phyloP scores from a whole-genome alignment of 2,113 vertebrate species.

The Bambusicola thoracicus region DNA sequence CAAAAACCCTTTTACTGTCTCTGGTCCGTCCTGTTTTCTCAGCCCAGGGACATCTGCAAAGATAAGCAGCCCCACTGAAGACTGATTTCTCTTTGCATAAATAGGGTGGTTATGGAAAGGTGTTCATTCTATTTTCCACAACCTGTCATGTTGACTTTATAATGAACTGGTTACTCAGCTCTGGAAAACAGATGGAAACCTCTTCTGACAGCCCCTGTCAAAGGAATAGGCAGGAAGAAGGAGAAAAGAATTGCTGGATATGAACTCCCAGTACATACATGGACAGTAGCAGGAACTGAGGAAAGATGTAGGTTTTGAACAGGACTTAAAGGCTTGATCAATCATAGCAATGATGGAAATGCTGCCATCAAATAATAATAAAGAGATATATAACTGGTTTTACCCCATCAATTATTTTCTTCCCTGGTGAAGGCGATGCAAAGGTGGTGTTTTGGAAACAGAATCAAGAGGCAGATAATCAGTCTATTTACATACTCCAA shows the following conservation, averaged over 20 bases:
- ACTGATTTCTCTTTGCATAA: constrained; percentile 43
- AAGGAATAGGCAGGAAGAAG: constrained; percentile 53
- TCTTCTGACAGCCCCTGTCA: constrained; percentile 76
- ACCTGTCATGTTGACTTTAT: constrained; percentile 60
- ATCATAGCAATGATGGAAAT: constrained; percentile 38
- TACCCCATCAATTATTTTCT: constrained; percentile 18
- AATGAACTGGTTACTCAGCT: constrained; percentile 73
- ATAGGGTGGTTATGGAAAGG: constrained; percentile 67
- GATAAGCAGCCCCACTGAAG: constrained; percentile 37
- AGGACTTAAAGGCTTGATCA: constrained; percentile 48
- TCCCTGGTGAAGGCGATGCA: not conserved
- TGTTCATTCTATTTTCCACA: constrained; percentile 51
- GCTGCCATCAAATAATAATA: constrained; percentile 58
- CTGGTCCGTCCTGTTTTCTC: constrained; percentile 21
- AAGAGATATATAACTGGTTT: constrained; percentile 25
- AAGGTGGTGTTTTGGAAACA: not conserved
- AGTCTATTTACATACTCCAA: constrained; percentile 50
- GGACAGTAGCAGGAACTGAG: constrained; percentile 33
- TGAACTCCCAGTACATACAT: constrained; percentile 29
- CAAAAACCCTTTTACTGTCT: constrained; percentile 41
- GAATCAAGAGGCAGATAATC: constrained; percentile 36
- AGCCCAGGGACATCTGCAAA: constrained; percentile 30
- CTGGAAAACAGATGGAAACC: constrained; percentile 59
- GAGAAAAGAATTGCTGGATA: constrained; percentile 41
- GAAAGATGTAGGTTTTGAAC: constrained; percentile 3